Evolutionary conservation across 1,140 invertebrate genomes (phyloP).

Genomic region (Ephestia elutella): DNA sequence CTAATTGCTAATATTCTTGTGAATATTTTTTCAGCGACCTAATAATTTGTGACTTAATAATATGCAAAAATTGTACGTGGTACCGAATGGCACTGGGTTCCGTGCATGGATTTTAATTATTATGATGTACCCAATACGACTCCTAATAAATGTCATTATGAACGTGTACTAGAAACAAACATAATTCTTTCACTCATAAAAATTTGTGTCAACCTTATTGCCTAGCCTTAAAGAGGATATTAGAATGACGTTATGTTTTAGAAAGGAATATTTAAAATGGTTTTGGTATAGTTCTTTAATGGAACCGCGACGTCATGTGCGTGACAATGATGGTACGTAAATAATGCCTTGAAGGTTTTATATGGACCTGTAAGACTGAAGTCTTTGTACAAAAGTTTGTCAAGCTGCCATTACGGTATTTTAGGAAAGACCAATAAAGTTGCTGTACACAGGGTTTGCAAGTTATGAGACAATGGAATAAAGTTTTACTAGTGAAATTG

Average conservation of each 20-base stretch:
- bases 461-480: background rate
- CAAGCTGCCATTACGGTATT: slow-evolving; percentile 17
- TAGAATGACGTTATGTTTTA: slow-evolving; percentile 13
- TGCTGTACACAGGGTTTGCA: background rate
- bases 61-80: slow-evolving; percentile 58
- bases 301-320: slow-evolving; percentile 59
- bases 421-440: background rate
- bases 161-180: slow-evolving; percentile 44
- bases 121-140: slow-evolving; percentile 69
- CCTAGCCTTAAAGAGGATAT: slow-evolving; percentile 18
- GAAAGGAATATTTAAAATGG: slow-evolving; percentile 24
- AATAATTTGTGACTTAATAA: slow-evolving; percentile 66
- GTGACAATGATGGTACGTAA: slow-evolving; percentile 68
- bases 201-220: slow-evolving; percentile 21
- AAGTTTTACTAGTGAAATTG: too few species aligned
- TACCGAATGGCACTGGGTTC: slow-evolving; percentile 60
- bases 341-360: slow-evolving; percentile 55
- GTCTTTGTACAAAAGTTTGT: slow-evolving; percentile 44
- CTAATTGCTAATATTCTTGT: slow-evolving; percentile 5
- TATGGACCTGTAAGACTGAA: slow-evolving; percentile 37
- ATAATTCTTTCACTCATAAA: slow-evolving; percentile 13
- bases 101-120: slow-evolving; percentile 73
- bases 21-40: slow-evolving; percentile 44
- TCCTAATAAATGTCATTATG: slow-evolving; percentile 73
- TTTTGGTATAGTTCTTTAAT: slow-evolving; percentile 62